Evolutionary conservation across 2,113 vertebrate genomes (phyloP).

Genomic region (Bostrychus sinensis): DNA sequence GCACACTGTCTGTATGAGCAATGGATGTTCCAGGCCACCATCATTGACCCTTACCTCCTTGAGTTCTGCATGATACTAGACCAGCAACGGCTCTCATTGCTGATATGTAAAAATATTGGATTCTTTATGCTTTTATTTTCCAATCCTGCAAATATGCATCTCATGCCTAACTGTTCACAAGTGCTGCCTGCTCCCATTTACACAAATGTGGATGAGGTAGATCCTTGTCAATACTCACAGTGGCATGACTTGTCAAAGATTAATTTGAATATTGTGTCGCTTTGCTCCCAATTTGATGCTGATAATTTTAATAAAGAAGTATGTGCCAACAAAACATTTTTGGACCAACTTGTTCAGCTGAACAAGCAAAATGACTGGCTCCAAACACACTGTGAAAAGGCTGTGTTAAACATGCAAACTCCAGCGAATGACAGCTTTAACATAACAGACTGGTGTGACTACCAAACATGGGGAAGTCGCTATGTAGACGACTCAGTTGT

Average conservation of each 20-base stretch:
- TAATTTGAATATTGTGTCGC: slow-evolving; percentile 44
- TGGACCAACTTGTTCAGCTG: slow-evolving; percentile 50
- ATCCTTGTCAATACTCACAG: slow-evolving; percentile 68
- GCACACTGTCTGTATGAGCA: slow-evolving; percentile 75
- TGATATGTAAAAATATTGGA: slow-evolving; percentile 69
- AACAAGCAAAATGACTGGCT: slow-evolving; percentile 71
- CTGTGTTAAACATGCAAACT: slow-evolving; percentile 11
- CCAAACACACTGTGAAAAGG: slow-evolving; percentile 53
- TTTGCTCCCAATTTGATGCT: slow-evolving; percentile 73
- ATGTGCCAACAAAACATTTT: slow-evolving; percentile 72
- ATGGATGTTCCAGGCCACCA: slow-evolving; percentile 55
- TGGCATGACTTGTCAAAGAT: slow-evolving; percentile 66
- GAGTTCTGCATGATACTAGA: slow-evolving; percentile 77
- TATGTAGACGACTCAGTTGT: slow-evolving; percentile 75
- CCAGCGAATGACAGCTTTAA: slow-evolving; percentile 14
- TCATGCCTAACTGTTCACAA: slow-evolving; percentile 72
- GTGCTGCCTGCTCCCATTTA: not conserved
- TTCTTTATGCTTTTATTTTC: slow-evolving; percentile 74
- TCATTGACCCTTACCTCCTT: slow-evolving; percentile 53
- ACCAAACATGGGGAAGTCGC: slow-evolving; percentile 63
- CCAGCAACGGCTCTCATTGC: slow-evolving; percentile 40
- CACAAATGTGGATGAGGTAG: not conserved
- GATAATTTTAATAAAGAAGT: slow-evolving; percentile 61
- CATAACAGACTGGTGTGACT: slow-evolving; percentile 72
- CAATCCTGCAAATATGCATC: slow-evolving; percentile 57